Evolutionary conservation across 2,113 vertebrate genomes (phyloP), one percentile per base, ranked within the genome.

Genomic region (Melierax canorus): DNA sequence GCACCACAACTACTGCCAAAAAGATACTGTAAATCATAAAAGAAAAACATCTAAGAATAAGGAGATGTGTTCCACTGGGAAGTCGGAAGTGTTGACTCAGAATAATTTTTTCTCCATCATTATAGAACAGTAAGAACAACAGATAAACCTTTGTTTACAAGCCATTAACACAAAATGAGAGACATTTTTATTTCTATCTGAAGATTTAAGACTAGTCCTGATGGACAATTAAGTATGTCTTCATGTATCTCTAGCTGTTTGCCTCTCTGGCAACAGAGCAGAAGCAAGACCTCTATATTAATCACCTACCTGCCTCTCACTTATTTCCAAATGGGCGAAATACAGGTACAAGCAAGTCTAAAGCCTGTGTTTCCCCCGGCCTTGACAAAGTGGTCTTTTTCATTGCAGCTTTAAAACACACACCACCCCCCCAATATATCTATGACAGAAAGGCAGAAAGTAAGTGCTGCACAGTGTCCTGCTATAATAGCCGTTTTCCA

Each of bases 21-120:
- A 89, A 94, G 13, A 30, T 56, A 85, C 58, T 73, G 86, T 95
- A 97, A 96, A 94, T 91, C 96, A 94, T 82, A 85, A 60, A 67
- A 59, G 74, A 93, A 68, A 92, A 78, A 41, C 23, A 89, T 53
- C 15, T 72, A 85, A 84, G 59, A 93, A 78, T 56, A 91, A 78
- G 36, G 64, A 63, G 24, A 76, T 19, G 38, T 55, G 34, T 45
- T 92, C 46, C 22, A 10, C 26, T 29, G 50, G 62, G 73, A 95
- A 87, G 58, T 63, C 34, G 23, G 5, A 88, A 80, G 34, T n/a
- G 10, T 86, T 91, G 85, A 62, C 53, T 62, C 50, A 23, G 36
- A 93, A 32, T 64, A 53, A 7, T 53, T 74, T 66, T 81, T 77
- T 39, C 36, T n/a, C 36, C 11, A n/a, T 80, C 34, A 21, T 26